Conservation (phyloP, 2,113 vertebrate species). For the Anser brachyrhynchus region DNA sequence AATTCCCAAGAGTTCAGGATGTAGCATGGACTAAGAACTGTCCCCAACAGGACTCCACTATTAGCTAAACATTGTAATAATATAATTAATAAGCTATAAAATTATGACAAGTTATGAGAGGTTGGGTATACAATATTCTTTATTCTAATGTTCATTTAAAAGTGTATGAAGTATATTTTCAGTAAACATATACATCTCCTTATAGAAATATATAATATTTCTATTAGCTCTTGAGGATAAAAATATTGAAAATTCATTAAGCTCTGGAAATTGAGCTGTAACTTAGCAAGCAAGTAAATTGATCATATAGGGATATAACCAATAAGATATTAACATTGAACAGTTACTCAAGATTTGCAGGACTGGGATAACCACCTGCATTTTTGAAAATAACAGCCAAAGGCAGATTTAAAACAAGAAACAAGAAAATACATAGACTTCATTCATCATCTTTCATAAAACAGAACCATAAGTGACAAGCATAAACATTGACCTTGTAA, state of each 20-base stretch:
- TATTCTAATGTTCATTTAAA: neutral
- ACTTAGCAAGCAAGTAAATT: neutral
- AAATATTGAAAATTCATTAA: conserved; percentile 34
- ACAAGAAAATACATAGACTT: neutral
- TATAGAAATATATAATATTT: neutral
- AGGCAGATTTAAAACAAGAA: neutral
- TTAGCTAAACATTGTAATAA: neutral
- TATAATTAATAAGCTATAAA: neutral
- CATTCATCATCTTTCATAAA: neutral
- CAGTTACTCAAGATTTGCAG: neutral
- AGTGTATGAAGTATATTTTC: neutral
- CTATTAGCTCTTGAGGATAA: neutral
- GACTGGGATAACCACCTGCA: neutral
- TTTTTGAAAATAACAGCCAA: neutral
- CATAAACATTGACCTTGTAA: neutral
- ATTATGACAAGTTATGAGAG: neutral
- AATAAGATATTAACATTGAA: neutral
- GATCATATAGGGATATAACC: neutral
- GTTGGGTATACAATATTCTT: neutral
- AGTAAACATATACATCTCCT: neutral
- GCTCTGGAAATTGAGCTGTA: neutral
- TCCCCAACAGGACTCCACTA: neutral
- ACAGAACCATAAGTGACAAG: neutral
- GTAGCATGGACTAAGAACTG: neutral
- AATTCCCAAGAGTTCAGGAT: neutral